These are phyloP conservation scores for Cassiopea andromeda DNA, from an alignment of 30 jellyfish, hydroid and myxozoan species.

Conservation along the genomic window DNA sequence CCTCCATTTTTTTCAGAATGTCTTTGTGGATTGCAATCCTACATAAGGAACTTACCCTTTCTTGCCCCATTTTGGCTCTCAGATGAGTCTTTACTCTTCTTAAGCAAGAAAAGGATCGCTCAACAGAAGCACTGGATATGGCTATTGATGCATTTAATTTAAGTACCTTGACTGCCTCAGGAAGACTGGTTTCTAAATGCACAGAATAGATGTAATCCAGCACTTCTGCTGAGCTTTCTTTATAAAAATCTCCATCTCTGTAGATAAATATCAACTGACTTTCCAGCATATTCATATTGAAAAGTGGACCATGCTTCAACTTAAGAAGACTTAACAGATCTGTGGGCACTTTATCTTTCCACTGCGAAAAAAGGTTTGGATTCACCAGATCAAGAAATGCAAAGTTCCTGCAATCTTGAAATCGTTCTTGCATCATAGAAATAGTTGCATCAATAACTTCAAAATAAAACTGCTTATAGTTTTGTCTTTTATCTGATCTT, in stretches of 20 bases:
- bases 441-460: constrained; percentile 29
- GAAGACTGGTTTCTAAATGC: neutral
- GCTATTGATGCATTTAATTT: constrained; percentile 33
- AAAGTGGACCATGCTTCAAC: constrained; percentile 19
- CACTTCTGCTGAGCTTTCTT: constrained; percentile 9
- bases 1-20: constrained; percentile 14
- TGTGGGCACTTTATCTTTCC: constrained; percentile 9
- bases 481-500: neutral
- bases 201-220: neutral
- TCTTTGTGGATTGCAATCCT: constrained; percentile 53
- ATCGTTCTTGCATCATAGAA: constrained; percentile 19
- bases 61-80: constrained; percentile 58
- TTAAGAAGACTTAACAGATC: constrained; percentile 6
- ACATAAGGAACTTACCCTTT: constrained; percentile 21
- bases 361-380: constrained; percentile 1
- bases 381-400: constrained; percentile 33
- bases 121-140: constrained; percentile 47
- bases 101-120: constrained; percentile 43
- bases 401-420: constrained; percentile 13
- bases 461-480: constrained; percentile 44
- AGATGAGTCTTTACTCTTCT: constrained; percentile 36
- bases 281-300: neutral
- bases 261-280: constrained; percentile 35
- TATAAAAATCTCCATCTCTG: constrained; percentile 18
- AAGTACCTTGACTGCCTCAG: constrained; percentile 24